Conservation (phyloP, 2,888 invertebrate species). For the Yponomeuta cagnagella region DNA sequence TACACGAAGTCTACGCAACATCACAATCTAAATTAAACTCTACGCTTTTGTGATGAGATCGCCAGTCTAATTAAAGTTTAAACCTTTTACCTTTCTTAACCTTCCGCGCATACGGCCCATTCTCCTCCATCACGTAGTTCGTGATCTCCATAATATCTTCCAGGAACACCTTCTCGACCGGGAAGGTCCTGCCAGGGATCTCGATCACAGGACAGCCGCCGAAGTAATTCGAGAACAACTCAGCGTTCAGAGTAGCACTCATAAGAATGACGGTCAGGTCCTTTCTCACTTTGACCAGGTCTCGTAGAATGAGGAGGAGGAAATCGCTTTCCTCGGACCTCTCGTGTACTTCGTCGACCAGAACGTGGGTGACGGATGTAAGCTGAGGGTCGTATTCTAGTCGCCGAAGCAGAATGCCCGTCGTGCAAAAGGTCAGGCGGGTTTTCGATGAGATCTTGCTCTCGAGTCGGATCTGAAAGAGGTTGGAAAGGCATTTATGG, state of each 20-base stretch:
- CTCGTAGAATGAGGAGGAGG: constrained; percentile 86
- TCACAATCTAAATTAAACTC: too few relatives aligned
- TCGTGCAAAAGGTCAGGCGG: constrained; percentile 93
- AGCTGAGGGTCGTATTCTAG: constrained; percentile 87
- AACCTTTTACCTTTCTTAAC: constrained; percentile 72
- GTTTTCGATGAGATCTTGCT: constrained; percentile 86
- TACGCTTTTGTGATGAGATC: too few relatives aligned
- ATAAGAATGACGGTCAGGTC: constrained; percentile 91
- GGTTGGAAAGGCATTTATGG: neutral
- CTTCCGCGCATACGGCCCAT: constrained; percentile 77
- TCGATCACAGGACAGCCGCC: constrained; percentile 84
- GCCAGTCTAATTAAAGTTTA: neutral
- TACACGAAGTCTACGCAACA: too few relatives aligned
- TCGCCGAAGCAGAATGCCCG: constrained; percentile 90
- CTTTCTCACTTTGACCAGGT: constrained; percentile 81
- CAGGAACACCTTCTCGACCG: constrained; percentile 86
- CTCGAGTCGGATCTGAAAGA: constrained; percentile 85
- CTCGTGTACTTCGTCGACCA: constrained; percentile 96
- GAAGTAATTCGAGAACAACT: constrained; percentile 90
- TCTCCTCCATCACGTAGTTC: constrained; percentile 65
- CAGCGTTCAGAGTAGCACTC: constrained; percentile 94
- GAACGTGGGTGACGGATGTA: constrained; percentile 86
- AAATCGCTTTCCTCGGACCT: constrained; percentile 94
- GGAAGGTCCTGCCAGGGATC: constrained; percentile 90
- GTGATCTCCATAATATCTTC: constrained; percentile 86